Evolutionary conservation across 2,888 invertebrate species (phyloP), one percentile per base, ranked within the genome.

Genomic region (Epinotia ramella): DNA sequence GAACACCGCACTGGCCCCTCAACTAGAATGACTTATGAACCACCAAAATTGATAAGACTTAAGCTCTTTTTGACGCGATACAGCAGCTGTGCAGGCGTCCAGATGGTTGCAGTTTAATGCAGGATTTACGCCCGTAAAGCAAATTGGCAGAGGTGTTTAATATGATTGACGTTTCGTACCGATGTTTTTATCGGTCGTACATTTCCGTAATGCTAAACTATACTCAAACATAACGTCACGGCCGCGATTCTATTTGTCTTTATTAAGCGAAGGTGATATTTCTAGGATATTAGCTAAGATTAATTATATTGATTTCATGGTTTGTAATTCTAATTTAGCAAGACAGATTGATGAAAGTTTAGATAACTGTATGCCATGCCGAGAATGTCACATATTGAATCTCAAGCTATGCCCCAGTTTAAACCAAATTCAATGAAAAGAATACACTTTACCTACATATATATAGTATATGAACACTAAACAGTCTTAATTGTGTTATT

Each of bases 1-100:
- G 82, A 77, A 70, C 82, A 80, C 78, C 77, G 77, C 13, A 20
- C 64, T 57, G 62, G 12, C 13, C 53, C 53, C n/a, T 16, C 11
- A 67, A 65, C 46, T 44, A 66, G 57, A 73, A 59, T 46, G 63
- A 18, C 64, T 40, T 56, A 60, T 69, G 24, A 3, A n/a, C n/a
- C 28, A 6, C 46, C 13, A 11, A 20, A 60, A 46, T 24, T 69
- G 3, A 3, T n/a, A 16, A 9, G 12, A 59, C 44, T 46, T 53
- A 46, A 46, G 59, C 24, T 60, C 28, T 59, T 69, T 69, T 69
- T 69, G 59, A 69, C 24, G 18, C 57, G 68, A 24, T 5, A 1
- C 13, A 57, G 59, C 66, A 72, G 56, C 59, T 71, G 70, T 67
- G 76, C 16, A 4, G 6, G 20, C 72, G 70, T 49, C 59, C 75